phyloP scores from a whole-genome alignment of 2,113 vertebrate species.

The Bufo gargarizans region DNA sequence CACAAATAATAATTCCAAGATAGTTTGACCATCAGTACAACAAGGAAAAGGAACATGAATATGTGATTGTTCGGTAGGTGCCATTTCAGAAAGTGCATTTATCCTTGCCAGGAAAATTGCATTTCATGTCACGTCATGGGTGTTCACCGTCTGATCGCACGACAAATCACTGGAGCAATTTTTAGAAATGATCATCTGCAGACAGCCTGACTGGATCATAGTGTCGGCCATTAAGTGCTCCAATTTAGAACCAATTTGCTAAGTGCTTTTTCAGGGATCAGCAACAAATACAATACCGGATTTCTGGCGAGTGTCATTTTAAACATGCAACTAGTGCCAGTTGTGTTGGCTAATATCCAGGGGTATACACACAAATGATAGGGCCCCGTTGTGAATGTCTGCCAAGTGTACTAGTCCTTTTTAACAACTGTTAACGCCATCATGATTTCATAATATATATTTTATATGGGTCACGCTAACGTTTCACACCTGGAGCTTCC shows the following conservation, averaged over 20 bases:
- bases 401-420: too few relatives aligned
- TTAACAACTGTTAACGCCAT: too few relatives aligned
- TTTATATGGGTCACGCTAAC: too few relatives aligned
- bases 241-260: constrained; percentile 31
- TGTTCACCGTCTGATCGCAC: constrained; percentile 31
- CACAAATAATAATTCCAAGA: constrained; percentile 3
- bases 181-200: constrained; percentile 38
- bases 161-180: constrained; percentile 33
- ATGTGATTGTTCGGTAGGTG: constrained; percentile 10
- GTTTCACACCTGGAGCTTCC: too few relatives aligned
- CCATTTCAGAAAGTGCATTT: not conserved
- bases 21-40: not conserved
- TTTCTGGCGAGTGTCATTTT: not conserved
- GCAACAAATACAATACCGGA: constrained; percentile 3
- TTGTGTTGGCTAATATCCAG: not conserved
- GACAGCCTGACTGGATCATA: constrained; percentile 34
- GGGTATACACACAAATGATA: not conserved
- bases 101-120: constrained; percentile 7
- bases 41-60: constrained; percentile 10
- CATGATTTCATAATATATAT: too few relatives aligned
- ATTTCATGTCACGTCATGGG: constrained; percentile 25
- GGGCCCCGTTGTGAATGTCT: not conserved
- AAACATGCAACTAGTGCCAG: not conserved
- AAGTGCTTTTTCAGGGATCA: constrained; percentile 27
- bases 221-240: constrained; percentile 25